phyloP scores from a whole-genome alignment of 1,140 invertebrate species.

The Calycopis cecrops region DNA sequence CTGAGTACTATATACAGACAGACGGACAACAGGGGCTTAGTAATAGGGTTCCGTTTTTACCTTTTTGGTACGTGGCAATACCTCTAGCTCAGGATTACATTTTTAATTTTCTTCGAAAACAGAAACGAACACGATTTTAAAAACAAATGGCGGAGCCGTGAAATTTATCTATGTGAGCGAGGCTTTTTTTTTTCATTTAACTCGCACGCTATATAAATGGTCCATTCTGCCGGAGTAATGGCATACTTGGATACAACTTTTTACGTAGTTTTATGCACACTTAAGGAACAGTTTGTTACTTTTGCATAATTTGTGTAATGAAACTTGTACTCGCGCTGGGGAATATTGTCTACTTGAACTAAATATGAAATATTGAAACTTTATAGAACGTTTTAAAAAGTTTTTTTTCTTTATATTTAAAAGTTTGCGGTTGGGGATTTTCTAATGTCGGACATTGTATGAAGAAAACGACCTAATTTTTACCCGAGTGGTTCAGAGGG shows the following conservation, averaged over 20 bases:
- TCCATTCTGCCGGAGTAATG: constrained; percentile 36
- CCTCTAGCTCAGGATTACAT: too few species aligned
- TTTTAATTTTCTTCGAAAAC: background rate
- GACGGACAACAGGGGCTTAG: too few species aligned
- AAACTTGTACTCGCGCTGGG: background rate
- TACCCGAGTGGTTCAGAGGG: too few species aligned
- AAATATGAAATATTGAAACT: constrained; percentile 2
- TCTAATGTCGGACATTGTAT: too few species aligned
- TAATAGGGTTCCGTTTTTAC: too few species aligned
- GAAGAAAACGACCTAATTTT: too few species aligned
- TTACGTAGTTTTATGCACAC: constrained; percentile 31
- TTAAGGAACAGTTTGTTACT: constrained; percentile 13
- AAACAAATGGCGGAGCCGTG: background rate
- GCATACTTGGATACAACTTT: constrained; percentile 34
- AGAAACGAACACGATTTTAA: background rate
- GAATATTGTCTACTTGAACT: background rate
- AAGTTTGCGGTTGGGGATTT: too few species aligned
- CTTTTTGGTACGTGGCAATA: too few species aligned
- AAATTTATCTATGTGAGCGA: background rate
- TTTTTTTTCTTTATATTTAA: too few species aligned
- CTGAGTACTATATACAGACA: too few species aligned
- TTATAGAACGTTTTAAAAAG: too few species aligned
- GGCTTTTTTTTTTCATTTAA: constrained; percentile 20
- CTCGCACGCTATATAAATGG: constrained; percentile 33
- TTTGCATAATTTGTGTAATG: constrained; percentile 3